Evolutionary conservation across 2,888 invertebrate genomes (phyloP).

Genomic region (Siphonodentalium dalli): DNA sequence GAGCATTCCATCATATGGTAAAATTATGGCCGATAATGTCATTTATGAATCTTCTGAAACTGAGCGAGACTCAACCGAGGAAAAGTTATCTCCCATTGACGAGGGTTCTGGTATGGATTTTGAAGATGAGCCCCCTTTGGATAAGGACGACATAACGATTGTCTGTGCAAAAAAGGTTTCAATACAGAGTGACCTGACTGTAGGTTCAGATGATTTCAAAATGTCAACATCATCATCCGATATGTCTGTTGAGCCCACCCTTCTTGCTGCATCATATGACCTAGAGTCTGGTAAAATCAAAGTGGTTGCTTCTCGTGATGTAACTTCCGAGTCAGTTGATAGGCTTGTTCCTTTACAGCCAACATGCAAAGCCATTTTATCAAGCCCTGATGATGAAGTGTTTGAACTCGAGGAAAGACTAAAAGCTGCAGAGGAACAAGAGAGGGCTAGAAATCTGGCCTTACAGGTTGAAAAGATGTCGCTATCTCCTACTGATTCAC

Average conservation of each 20-base stretch:
- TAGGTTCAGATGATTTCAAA: constrained; percentile 55
- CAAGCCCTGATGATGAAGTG: constrained; percentile 66
- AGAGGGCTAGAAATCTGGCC: constrained; percentile 13
- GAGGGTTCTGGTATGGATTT: constrained; percentile 43
- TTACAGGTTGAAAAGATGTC: constrained; percentile 5
- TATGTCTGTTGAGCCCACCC: constrained; percentile 83
- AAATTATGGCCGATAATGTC: constrained; percentile 47
- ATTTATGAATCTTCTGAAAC: constrained; percentile 55
- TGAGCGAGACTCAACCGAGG: constrained; percentile 54
- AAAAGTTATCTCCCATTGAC: constrained; percentile 53
- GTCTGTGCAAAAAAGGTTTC: constrained; percentile 41
- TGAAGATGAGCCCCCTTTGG: constrained; percentile 38
- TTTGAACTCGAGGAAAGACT: constrained; percentile 62
- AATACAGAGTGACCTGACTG: constrained; percentile 45
- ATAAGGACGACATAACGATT: constrained; percentile 30
- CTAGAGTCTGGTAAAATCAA: constrained; percentile 68
- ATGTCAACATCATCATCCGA: constrained; percentile 68
- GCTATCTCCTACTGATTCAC: constrained; percentile 11
- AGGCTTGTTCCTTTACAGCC: constrained; percentile 73
- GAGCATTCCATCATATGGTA: constrained; percentile 43
- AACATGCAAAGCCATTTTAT: constrained; percentile 57
- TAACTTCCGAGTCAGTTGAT: constrained; percentile 62
- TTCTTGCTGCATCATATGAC: constrained; percentile 89
- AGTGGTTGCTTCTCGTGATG: constrained; percentile 61
- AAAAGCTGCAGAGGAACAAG: constrained; percentile 31